Evolutionary conservation across 2,797 vertebrate species (phyloP).

Genomic region (Siniperca scherzeri): DNA sequence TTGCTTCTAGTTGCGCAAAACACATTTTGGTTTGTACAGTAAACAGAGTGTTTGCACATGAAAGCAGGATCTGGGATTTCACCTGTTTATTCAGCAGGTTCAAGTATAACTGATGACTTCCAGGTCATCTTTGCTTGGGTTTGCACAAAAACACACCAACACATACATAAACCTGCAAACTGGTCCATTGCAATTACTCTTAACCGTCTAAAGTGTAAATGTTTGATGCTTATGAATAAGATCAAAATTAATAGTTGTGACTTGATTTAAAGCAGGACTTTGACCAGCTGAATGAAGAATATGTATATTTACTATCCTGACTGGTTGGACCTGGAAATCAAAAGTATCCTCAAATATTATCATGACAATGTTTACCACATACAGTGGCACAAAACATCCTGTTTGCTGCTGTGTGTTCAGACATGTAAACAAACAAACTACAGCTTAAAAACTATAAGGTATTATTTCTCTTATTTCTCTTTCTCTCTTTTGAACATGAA

Average conservation of each 20-base stretch:
- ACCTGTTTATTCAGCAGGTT: constrained; percentile 37
- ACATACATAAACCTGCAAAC: neutral
- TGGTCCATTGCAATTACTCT: neutral
- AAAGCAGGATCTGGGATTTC: neutral
- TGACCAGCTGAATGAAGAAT: neutral
- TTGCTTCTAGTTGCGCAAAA: constrained; percentile 15
- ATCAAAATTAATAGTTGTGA: neutral
- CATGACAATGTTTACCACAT: neutral
- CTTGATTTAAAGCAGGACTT: neutral
- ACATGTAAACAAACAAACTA: neutral
- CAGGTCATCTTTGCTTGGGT: neutral
- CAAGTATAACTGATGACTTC: neutral
- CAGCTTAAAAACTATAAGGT: neutral
- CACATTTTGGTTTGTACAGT: constrained; percentile 12
- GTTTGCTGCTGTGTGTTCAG: constrained; percentile 1
- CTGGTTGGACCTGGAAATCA: neutral
- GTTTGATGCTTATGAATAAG: neutral
- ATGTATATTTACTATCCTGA: neutral
- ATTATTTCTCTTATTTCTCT: neutral
- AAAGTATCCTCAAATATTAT: neutral
- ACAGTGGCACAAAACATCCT: neutral
- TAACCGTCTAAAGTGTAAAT: neutral
- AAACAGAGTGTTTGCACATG: constrained; percentile 2
- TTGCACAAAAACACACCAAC: neutral
- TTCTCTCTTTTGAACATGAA: neutral